These are phyloP conservation scores for Falcaria lacertinaria DNA, from an alignment of 2,888 invertebrate species.

Conservation along the genomic window DNA sequence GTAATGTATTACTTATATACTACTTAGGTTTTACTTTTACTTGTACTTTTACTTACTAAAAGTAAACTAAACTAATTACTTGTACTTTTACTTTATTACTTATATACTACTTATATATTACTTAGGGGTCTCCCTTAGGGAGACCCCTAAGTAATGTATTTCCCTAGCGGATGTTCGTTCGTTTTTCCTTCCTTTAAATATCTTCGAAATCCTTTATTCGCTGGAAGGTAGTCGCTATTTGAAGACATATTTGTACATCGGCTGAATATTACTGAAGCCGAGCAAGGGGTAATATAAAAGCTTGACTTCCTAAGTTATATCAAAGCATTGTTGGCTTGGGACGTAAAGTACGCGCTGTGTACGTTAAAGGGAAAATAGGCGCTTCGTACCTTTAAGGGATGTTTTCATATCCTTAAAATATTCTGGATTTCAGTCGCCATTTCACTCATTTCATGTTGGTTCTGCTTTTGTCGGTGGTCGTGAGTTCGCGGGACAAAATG, in stretches of 20 bases:
- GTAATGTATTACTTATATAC: too few relatives aligned
- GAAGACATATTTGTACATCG: background rate
- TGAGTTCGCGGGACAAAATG: too few relatives aligned
- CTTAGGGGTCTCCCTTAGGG: too few relatives aligned
- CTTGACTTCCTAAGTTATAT: background rate
- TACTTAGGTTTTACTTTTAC: too few relatives aligned
- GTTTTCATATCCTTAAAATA: too few relatives aligned
- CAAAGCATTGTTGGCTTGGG: slow-evolving; percentile 1
- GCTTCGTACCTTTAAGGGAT: background rate
- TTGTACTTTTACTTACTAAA: too few relatives aligned
- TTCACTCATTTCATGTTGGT: too few relatives aligned
- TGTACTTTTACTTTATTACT: too few relatives aligned
- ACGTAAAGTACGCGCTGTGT: background rate
- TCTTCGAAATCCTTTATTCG: background rate
- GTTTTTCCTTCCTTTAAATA: background rate
- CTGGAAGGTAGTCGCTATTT: background rate
- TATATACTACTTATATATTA: too few relatives aligned
- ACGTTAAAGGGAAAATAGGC: background rate
- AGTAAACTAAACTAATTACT: too few relatives aligned
- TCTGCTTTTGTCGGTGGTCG: too few relatives aligned
- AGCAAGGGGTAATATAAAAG: background rate
- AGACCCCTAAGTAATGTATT: background rate
- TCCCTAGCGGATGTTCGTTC: background rate
- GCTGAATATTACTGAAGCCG: background rate
- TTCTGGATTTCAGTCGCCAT: too few relatives aligned